Percentiles rank a stretch among this genome's conserved stretches.
These are phyloP conservation scores for Hirudo medicinalis DNA, from an alignment of 1,140 invertebrate genomes.

Conservation along the genomic window DNA sequence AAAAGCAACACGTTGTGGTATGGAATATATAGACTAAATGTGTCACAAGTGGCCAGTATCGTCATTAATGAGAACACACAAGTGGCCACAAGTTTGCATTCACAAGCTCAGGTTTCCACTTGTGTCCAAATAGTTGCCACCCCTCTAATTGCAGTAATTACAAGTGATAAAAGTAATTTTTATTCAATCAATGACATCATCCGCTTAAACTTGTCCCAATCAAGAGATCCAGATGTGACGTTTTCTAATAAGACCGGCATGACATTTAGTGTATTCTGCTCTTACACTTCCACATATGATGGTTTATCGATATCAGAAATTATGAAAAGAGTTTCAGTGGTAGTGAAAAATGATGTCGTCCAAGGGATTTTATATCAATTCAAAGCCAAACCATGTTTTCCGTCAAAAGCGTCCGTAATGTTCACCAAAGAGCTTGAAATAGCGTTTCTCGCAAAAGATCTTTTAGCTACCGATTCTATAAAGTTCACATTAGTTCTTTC, in stretches of 20 bases:
- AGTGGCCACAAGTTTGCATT: slow-evolving; percentile 9
- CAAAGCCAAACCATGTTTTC: slow-evolving; percentile 27
- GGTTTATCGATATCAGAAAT: slow-evolving; percentile 14
- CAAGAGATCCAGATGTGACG: slow-evolving; percentile 33
- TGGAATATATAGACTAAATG: slow-evolving; percentile 32
- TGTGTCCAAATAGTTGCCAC: slow-evolving; percentile 27
- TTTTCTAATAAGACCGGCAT: slow-evolving; percentile 26
- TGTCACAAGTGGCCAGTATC: slow-evolving; percentile 26
- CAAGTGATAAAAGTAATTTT: slow-evolving; percentile 27
- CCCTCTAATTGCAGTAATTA: slow-evolving; percentile 30
- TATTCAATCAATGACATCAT: slow-evolving; percentile 27
- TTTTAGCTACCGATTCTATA: slow-evolving; percentile 22
- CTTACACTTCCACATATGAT: neutral
- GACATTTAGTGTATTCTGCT: slow-evolving; percentile 24
- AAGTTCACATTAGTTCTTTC: slow-evolving; percentile 29
- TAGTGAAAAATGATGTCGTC: slow-evolving; percentile 18
- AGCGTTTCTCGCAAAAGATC: slow-evolving; percentile 3
- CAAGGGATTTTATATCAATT: slow-evolving; percentile 29
- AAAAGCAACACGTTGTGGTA: slow-evolving; percentile 29
- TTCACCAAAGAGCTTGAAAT: slow-evolving; percentile 9
- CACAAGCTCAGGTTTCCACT: slow-evolving; percentile 1
- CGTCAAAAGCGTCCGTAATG: slow-evolving; percentile 22
- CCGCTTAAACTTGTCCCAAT: slow-evolving; percentile 31
- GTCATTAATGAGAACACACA: neutral
- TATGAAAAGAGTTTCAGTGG: neutral